Base-by-base conservation (phyloP, 2,797 vertebrate species). In the Acanthurus tractus region DNA sequence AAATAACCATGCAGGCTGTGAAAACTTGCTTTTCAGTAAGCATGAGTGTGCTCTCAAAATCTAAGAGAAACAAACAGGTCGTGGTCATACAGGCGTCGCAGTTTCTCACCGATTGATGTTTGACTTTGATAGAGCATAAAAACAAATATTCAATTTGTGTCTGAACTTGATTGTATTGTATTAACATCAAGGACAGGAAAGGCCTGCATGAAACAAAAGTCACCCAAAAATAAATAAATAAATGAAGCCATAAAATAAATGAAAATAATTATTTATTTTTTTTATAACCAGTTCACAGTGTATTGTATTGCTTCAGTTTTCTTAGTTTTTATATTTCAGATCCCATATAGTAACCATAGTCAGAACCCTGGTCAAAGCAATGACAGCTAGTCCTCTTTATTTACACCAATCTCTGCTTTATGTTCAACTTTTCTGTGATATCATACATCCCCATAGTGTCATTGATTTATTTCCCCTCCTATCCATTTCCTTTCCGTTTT, bases 131-230 rank as follows among this genome's bases (percentile, higher is more conserved):
- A 61, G 20, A 23, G 4, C 56, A 55, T 49, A 29, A 17, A 38
- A 61, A 18, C 22, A 52, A 23, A 34, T 44, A 64, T 59, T 8
- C 29, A 48, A 23, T 74, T 70, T 46, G 3, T 36, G 17, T 74
- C 38, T 9, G 38, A 12, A 12, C 38, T 12, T n/a, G 23, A 81
- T 23, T 61, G 4, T 70, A 57, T 34, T n/a, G 4, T 58, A 23
- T 78, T 68, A 63, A 70, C 20, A 61, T 59, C 38, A 29, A 14
- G 38, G 38, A 40, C 38, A 40, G 22, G 20, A 63, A 14, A 48
- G 63, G 6, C 20, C 38, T 69, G 7, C 20, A 52, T 20, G 10
- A 40, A 63, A 78, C 50, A 49, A 56, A 59, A 34, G 1, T 40
- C 8, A 23, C 25, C 70, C 5, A 45, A 45, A 42, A 42, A 42